These are phyloP conservation scores for Habroteleia sp. DNA, from an alignment of 2,888 invertebrate genomes.

Conservation along the genomic window DNA sequence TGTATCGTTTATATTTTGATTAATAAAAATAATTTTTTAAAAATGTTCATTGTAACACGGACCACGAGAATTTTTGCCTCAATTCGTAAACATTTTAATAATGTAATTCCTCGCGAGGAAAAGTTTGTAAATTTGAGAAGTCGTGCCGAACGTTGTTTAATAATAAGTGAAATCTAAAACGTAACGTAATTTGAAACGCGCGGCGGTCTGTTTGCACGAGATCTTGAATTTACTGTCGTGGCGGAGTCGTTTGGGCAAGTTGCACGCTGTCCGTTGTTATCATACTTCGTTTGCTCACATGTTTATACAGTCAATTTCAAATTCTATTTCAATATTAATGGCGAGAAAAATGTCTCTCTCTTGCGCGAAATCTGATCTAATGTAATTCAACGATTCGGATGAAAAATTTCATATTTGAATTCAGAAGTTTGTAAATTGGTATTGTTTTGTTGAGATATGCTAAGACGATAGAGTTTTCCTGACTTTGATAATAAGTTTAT, in stretches of 20 bases:
- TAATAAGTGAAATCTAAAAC: conserved; percentile 25
- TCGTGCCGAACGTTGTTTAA: conserved; percentile 17
- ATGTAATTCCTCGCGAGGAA: conserved; percentile 6
- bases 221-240: conserved; percentile 9
- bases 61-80: conserved; percentile 10
- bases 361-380: neutral
- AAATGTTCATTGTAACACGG: conserved; percentile 12
- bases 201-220: conserved; percentile 15
- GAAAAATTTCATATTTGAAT: conserved; percentile 2
- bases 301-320: conserved; percentile 6
- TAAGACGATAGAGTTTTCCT: no score
- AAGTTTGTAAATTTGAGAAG: conserved; percentile 12
- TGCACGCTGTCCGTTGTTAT: conserved; percentile 14
- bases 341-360: neutral
- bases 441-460: neutral
- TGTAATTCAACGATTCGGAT: neutral
- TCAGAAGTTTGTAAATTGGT: neutral
- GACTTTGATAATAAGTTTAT: no score
- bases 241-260: neutral
- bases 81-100: no score
- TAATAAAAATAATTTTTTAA: no score
- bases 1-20: conserved; percentile 20
- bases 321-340: conserved; percentile 18
- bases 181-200: conserved; percentile 21
- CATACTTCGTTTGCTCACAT: conserved; percentile 1